A percentile compares a stretch with the other conserved stretches of the same genome.
These are phyloP conservation scores for Gavialis gangeticus DNA, from an alignment of 2,113 vertebrate species.

Conservation along the genomic window DNA sequence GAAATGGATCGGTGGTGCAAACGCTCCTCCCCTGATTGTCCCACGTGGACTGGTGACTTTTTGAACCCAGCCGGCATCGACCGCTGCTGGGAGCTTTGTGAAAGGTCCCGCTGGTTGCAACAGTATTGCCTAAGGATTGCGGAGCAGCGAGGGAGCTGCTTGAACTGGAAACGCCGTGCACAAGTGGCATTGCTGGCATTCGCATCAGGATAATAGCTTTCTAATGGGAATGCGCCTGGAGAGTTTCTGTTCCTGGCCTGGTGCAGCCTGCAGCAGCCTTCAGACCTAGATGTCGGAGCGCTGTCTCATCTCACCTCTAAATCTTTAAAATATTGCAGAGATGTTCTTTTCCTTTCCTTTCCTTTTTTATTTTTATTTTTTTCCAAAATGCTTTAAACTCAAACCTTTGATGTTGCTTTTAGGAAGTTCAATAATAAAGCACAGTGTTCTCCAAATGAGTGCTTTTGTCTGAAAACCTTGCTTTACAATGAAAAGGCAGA, in stretches of 20 bases:
- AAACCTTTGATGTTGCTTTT: slow-evolving; percentile 80
- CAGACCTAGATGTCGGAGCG: slow-evolving; percentile 70
- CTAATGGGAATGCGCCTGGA: rapidly evolving
- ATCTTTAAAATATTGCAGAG: slow-evolving; percentile 73
- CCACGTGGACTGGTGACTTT: not conserved
- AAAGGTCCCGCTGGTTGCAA: not conserved
- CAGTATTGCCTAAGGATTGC: not conserved
- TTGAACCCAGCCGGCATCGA: not conserved
- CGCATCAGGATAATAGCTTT: not conserved
- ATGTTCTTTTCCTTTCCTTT: slow-evolving; percentile 54
- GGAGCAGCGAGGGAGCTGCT: not conserved
- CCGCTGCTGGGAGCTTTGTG: not conserved
- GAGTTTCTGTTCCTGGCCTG: slow-evolving; percentile 24
- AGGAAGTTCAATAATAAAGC: slow-evolving; percentile 81
- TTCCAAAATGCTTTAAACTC: slow-evolving; percentile 66
- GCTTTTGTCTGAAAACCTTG: slow-evolving; percentile 75
- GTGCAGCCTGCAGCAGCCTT: slow-evolving; percentile 46
- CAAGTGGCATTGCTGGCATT: not conserved
- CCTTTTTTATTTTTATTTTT: too few relatives aligned
- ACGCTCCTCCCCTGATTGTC: not conserved
- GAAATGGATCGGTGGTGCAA: not conserved
- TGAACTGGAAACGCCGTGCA: not conserved
- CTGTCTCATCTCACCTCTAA: slow-evolving; percentile 71
- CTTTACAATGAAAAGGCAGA: slow-evolving; percentile 80
- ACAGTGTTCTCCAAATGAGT: slow-evolving; percentile 58